Percentiles rank a stretch among this genome's conserved stretches.
Conservation (phyloP, 2,113 vertebrate genomes). For the Callipepla squamata region DNA sequence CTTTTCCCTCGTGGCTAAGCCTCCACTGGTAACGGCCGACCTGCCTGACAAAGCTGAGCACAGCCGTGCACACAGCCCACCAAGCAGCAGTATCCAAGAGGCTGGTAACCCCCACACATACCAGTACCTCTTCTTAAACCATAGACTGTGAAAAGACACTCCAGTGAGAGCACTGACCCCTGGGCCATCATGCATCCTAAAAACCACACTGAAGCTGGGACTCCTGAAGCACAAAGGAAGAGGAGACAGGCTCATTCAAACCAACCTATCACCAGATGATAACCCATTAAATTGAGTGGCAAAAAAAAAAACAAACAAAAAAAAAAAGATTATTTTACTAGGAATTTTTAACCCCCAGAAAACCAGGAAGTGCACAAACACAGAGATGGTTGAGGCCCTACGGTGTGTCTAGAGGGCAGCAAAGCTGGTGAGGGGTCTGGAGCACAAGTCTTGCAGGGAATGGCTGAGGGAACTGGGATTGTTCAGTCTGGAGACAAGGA, state of each 20-base stretch:
- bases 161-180: neutral
- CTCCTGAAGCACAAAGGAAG: neutral
- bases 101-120: neutral
- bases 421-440: too few species aligned
- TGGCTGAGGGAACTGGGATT: too few species aligned
- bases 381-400: too few species aligned
- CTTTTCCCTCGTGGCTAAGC: fast-evolving
- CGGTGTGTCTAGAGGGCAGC: too few species aligned
- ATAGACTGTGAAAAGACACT: neutral
- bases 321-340: neutral
- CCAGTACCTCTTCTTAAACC: neutral
- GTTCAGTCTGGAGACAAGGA: too few species aligned
- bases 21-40: neutral
- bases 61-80: neutral
- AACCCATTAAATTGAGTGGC: neutral
- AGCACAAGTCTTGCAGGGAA: too few species aligned
- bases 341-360: neutral
- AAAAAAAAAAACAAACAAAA: neutral
- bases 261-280: neutral
- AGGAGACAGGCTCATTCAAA: neutral
- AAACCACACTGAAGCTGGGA: neutral
- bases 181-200: neutral
- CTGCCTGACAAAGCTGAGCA: neutral
- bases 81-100: neutral
- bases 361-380: neutral